These are phyloP conservation scores for Ceyx cyanopectus DNA, from an alignment of 2,113 vertebrate species.

Conservation along the genomic window DNA sequence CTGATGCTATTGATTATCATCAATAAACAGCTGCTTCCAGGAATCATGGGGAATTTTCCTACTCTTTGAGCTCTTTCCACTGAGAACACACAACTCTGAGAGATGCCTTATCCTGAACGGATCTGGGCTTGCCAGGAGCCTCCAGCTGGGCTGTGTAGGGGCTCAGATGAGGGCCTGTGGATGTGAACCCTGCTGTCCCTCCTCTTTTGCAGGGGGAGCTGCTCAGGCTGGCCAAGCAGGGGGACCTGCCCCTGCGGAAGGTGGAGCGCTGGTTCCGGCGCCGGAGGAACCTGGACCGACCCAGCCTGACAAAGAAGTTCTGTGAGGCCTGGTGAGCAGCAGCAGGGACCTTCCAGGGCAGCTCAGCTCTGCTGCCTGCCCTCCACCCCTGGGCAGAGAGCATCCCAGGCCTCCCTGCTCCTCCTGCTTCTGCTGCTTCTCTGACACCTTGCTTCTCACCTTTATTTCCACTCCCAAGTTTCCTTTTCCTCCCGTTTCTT, in stretches of 20 bases:
- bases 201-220: constrained; percentile 64
- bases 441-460: background rate
- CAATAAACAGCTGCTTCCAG: background rate
- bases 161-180: background rate
- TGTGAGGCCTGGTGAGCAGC: constrained; percentile 88
- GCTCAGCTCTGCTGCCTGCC: background rate
- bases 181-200: background rate
- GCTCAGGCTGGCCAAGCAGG: constrained; percentile 77
- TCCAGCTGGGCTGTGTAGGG: background rate
- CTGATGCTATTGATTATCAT: background rate
- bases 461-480: background rate
- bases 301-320: constrained; percentile 89
- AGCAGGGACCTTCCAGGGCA: background rate
- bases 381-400: background rate
- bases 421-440: background rate
- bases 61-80: rapidly evolving
- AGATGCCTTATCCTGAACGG: background rate
- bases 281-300: constrained; percentile 84
- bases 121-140: background rate
- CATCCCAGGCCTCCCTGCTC: background rate
- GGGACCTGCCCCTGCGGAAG: constrained; percentile 80
- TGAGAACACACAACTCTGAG: background rate
- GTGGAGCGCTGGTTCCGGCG: constrained; percentile 88
- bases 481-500: background rate
- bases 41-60: background rate